Conservation (phyloP, 2,113 vertebrate species). For the Cisticola juncidis region DNA sequence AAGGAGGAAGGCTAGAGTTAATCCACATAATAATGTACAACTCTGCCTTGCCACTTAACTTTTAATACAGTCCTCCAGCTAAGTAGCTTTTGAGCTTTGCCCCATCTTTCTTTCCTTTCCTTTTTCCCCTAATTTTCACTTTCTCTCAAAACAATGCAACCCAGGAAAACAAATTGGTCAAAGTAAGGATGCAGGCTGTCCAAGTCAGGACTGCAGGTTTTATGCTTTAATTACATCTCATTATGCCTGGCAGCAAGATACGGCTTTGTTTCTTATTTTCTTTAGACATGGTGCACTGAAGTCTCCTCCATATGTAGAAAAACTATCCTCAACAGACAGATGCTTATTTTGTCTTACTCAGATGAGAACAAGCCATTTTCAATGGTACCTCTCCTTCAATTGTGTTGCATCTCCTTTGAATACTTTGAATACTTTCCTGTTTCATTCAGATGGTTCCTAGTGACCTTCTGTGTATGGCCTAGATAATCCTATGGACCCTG, state of each 20-base stretch:
- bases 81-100: background rate
- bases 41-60: background rate
- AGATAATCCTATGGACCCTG: background rate
- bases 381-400: background rate
- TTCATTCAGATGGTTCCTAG: background rate
- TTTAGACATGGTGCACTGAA: background rate
- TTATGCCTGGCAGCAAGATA: background rate
- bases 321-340: background rate
- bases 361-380: background rate
- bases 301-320: background rate
- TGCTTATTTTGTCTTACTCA: background rate
- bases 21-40: background rate
- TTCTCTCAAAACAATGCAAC: background rate
- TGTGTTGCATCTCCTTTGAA: background rate
- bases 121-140: background rate
- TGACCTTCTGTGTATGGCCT: background rate
- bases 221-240: background rate
- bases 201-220: background rate
- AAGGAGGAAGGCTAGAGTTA: slow-evolving; percentile 65
- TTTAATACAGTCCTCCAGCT: background rate
- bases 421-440: background rate
- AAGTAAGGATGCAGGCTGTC: background rate
- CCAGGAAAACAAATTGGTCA: background rate
- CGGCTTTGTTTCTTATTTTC: background rate
- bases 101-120: background rate